Evolutionary conservation across 2,888 invertebrate species (phyloP), one percentile per base, ranked within the genome.

Genomic region (Torymus tubicola): DNA sequence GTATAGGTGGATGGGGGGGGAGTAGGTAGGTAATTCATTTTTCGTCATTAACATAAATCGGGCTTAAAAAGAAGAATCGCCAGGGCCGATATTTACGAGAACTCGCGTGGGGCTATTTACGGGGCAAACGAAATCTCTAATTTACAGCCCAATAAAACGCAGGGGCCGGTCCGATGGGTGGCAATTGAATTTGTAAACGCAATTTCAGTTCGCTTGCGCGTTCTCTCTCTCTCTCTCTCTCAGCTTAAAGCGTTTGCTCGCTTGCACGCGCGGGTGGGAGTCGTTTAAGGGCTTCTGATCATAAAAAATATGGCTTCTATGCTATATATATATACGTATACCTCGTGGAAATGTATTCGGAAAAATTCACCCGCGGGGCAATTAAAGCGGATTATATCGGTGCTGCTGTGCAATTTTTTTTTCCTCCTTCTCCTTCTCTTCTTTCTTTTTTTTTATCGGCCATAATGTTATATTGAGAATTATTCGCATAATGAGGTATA

Each of bases 111-210:
- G 18, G 21, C 21, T 69, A 81, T 81, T 81, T 81, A 81, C 77
- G 70, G 50, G 70, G 50, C 68, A 61, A 74, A 78, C 74, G 71
- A 81, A 81, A 81, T 78, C 74, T 74, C 63, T 71, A 78, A 81
- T 81, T 81, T 81, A 81, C 81, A 71, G 74, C 78, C 71, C 68
- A 70, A 81, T 81, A 81, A 81, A 81, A 78, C 63, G 77, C 81
- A 74, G 78, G 50, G 8, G 24, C 13, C 16, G 12, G 11, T n/a
- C 68, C 76, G 52, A 70, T 64, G 55, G 31, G 61, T 55, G 65
- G 81, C 74, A 78, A 81, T 81, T 78, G 81, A 81, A 78, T 81
- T 74, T 81, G 78, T 74, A 81, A 78, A 70, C 52, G 74, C 74
- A 77, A 74, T 77, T 73, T 53, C 70, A 69, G 77, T 70, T 8